Percentiles rank a stretch among this genome's conserved stretches.
Evolutionary conservation across 2,888 invertebrate species (phyloP).

Genomic region (Agrotis puta): DNA sequence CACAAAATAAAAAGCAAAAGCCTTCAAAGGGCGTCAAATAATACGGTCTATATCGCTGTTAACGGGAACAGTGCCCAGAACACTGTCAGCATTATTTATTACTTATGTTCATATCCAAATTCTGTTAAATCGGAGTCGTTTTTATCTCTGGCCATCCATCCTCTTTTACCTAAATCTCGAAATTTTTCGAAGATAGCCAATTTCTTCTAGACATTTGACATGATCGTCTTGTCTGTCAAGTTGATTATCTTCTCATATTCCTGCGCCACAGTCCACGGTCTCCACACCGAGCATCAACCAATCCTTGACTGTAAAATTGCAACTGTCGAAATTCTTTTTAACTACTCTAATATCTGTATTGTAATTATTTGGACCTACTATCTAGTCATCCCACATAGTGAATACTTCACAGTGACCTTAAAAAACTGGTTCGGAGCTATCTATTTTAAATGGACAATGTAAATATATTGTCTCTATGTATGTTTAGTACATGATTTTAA

Average conservation of each 20-base stretch:
- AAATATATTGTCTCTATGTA: conserved; percentile 45
- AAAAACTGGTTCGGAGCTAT: conserved; percentile 40
- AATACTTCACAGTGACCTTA: conserved; percentile 51
- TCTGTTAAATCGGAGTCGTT: no score
- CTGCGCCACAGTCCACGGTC: not conserved
- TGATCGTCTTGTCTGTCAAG: no score
- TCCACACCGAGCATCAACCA: not conserved
- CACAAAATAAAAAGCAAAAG: no score
- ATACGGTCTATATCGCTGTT: no score
- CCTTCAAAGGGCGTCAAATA: no score
- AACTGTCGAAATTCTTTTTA: not conserved
- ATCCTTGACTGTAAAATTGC: not conserved
- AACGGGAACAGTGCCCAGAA: no score
- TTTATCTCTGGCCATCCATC: no score
- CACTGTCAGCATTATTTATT: no score
- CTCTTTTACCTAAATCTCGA: no score
- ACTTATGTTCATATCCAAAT: not conserved
- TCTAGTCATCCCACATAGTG: conserved; percentile 31
- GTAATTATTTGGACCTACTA: not conserved
- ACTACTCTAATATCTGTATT: not conserved
- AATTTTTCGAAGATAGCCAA: no score
- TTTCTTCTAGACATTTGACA: no score
- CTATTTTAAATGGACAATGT: conserved; percentile 38
- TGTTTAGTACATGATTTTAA: conserved; percentile 12
- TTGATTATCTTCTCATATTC: no score